These are phyloP conservation scores for Euzetes globulus DNA, from an alignment of 2,888 invertebrate species.

Conservation along the genomic window DNA sequence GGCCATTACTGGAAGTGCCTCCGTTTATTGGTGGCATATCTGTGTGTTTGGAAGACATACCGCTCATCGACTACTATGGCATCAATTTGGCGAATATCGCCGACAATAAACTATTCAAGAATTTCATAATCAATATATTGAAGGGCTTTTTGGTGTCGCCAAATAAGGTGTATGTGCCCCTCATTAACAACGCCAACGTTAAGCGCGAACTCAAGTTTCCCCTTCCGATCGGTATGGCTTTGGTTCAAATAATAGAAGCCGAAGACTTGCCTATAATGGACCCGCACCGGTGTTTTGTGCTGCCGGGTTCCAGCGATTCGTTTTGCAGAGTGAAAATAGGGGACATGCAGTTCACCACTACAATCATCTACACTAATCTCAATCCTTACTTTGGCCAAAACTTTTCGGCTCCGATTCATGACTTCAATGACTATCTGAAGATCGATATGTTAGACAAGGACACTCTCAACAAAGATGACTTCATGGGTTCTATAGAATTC, in stretches of 20 bases:
- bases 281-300: background rate
- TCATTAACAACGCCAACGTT: slow-evolving; percentile 1
- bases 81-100: slow-evolving; percentile 32
- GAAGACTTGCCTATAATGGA: slow-evolving; percentile 20
- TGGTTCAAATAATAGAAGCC: slow-evolving; percentile 30
- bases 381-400: slow-evolving; percentile 25
- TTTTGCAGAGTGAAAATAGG: slow-evolving; percentile 22
- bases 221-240: slow-evolving; percentile 23
- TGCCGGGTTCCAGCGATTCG: background rate
- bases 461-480: slow-evolving; percentile 1
- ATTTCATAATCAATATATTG: background rate
- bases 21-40: slow-evolving; percentile 31
- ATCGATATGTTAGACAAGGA: slow-evolving; percentile 28
- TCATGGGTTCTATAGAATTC: slow-evolving; percentile 30
- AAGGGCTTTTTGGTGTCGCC: background rate
- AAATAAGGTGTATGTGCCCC: slow-evolving; percentile 4
- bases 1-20: slow-evolving; percentile 11
- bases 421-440: slow-evolving; percentile 15
- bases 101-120: slow-evolving; percentile 24
- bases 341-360: background rate
- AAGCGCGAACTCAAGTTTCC: slow-evolving; percentile 26
- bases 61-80: slow-evolving; percentile 28
- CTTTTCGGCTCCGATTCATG: slow-evolving; percentile 15
- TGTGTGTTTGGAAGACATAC: slow-evolving; percentile 18
- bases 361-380: background rate